Evolutionary conservation across 1,140 invertebrate genomes (phyloP).

Genomic region (Cydia fagiglandana): DNA sequence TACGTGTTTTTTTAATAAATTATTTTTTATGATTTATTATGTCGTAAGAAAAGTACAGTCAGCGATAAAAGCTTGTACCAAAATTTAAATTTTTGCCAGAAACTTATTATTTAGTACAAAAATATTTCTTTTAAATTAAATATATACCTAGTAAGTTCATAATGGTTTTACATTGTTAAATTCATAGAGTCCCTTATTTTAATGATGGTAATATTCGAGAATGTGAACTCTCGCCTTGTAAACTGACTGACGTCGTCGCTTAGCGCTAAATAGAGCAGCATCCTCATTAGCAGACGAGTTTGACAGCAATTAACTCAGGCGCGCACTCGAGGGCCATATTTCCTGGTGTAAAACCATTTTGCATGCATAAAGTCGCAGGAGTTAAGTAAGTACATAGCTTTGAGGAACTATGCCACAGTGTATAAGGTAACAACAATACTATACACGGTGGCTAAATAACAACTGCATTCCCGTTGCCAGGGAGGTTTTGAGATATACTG

Average conservation of each 20-base stretch:
- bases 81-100: too few species aligned
- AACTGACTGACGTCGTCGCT: not conserved
- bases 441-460: not conserved
- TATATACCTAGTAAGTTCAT: too few species aligned
- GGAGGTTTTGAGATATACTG: too few species aligned
- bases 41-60: too few species aligned
- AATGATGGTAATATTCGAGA: not conserved
- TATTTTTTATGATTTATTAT: too few species aligned
- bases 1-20: too few species aligned
- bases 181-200: not conserved
- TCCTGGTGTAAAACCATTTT: conserved; percentile 60
- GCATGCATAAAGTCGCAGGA: conserved; percentile 58
- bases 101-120: too few species aligned
- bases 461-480: too few species aligned
- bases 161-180: too few species aligned
- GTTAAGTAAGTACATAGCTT: conserved; percentile 33
- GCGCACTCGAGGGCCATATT: conserved; percentile 59
- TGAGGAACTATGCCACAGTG: not conserved
- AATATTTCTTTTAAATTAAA: too few species aligned
- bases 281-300: conserved; percentile 60
- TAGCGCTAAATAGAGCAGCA: conserved; percentile 34
- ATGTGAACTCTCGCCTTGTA: not conserved
- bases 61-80: too few species aligned
- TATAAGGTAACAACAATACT: not conserved
- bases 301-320: conserved; percentile 63